phyloP scores from a whole-genome alignment of 2,113 vertebrate species.

The Oostethus manadensis region DNA sequence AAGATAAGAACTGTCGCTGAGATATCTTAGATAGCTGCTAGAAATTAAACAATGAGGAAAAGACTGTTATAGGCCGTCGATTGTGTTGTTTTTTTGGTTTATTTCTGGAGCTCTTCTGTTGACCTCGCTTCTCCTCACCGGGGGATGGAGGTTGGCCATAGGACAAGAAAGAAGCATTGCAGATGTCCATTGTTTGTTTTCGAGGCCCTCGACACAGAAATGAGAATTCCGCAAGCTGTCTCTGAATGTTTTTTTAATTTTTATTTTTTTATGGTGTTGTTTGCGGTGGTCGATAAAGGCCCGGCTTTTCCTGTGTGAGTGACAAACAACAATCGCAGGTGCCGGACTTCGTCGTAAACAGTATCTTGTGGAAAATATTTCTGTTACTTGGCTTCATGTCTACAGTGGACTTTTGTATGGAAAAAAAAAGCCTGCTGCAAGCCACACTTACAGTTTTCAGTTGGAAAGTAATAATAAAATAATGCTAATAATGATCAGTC shows the following conservation, averaged over 20 bases:
- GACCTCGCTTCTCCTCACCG: constrained; percentile 61
- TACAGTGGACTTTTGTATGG: no score
- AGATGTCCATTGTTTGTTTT: constrained; percentile 72
- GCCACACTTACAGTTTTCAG: background rate
- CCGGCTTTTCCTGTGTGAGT: constrained; percentile 41
- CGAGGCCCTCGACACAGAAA: constrained; percentile 57
- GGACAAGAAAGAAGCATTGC: constrained; percentile 54
- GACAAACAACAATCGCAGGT: constrained; percentile 70
- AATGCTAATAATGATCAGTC: no score
- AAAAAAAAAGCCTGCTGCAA: background rate
- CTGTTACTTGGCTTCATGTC: no score
- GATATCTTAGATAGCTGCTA: constrained; percentile 81
- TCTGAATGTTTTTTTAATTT: constrained; percentile 51
- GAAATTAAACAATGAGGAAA: constrained; percentile 84
- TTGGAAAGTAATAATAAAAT: no score
- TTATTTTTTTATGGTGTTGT: constrained; percentile 10
- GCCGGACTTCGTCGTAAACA: constrained; percentile 42
- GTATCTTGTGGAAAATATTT: constrained; percentile 6
- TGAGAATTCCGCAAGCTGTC: constrained; percentile 58
- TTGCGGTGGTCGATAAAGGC: constrained; percentile 19
- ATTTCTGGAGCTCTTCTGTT: constrained; percentile 73
- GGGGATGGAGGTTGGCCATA: constrained; percentile 61
- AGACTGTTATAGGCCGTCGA: constrained; percentile 70
- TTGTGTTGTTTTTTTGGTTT: constrained; percentile 80
- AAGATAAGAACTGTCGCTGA: constrained; percentile 83